Base-by-base conservation (phyloP, 2,113 vertebrate genomes). In the Zosterops japonicus region DNA sequence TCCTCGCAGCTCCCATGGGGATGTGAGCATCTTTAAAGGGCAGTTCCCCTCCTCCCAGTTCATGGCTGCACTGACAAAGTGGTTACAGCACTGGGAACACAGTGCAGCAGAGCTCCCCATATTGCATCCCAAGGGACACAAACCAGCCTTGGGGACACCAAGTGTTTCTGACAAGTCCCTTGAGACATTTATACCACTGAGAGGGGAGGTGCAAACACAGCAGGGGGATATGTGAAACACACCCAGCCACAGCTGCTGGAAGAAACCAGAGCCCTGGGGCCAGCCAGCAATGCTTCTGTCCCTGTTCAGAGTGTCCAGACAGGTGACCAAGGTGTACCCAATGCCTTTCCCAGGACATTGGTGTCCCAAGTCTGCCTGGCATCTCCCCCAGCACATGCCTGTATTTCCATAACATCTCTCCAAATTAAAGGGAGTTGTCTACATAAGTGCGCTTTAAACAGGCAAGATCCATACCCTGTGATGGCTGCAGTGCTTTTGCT, bases 141-240 rank as follows among this genome's bases (percentile, higher is more conserved):
- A 71, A 3, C 25, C 39, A 68, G 52, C 24, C 85, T 7, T 25
- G 61, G 65, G 53, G 61, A 85, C 70, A 93, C 11, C 53, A 29
- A 12, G 18, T 0, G 0, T n/a, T 87, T 71, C 65, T 82, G 35
- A 35, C 11, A 46, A 52, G 21, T 64, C 21, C 25, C 76, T 42
- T 1, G 4, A 63, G 64, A 65, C 6, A 31, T 89, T 64, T 25
- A 35, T 64, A 2, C 23, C 39, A 11, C 24, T 8, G 22, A 61
- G n/a, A 49, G 24, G 8, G 8, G n/a, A 70, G 2, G 1, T 29
- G 59, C 2, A 11, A 59, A 87, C 0, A 2, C 2, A 1, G 31
- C 0, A 0, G 23, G n/a, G 27, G 11, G 8, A 22, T 1, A 1
- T 21, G 6, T 53, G 57, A 82, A 79, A 70, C 27, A 7, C 47